Conservation (phyloP, 2,888 invertebrate species). For the Drosophila meridiana region DNA sequence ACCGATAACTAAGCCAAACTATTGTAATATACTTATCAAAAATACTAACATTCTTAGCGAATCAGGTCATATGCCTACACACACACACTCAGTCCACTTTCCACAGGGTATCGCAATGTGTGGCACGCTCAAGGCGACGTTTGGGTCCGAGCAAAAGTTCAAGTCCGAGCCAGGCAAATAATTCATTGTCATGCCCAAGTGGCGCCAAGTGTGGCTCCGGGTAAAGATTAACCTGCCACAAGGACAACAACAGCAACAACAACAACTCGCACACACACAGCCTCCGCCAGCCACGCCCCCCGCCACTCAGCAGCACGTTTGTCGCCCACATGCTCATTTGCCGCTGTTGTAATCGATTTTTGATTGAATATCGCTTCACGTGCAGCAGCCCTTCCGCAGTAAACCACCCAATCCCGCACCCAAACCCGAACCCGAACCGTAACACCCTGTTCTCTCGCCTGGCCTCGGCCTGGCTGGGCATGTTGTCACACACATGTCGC, state of each 20-base stretch:
- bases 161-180: constrained; percentile 72
- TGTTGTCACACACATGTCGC: constrained; percentile 81
- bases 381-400: constrained; percentile 52
- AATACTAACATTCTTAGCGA: background rate
- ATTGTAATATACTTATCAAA: background rate
- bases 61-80: background rate
- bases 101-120: constrained; percentile 6
- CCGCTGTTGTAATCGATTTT: constrained; percentile 83
- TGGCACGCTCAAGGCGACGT: constrained; percentile 3
- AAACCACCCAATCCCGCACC: too few species aligned
- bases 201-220: constrained; percentile 49
- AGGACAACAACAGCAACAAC: constrained; percentile 19
- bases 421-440: background rate
- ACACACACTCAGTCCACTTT: background rate
- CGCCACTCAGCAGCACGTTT: constrained; percentile 26
- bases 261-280: background rate
- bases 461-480: constrained; percentile 26
- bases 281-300: background rate
- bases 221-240: constrained; percentile 73
- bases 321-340: constrained; percentile 39
- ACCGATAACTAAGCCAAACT: background rate
- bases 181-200: constrained; percentile 81
- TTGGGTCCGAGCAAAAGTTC: constrained; percentile 28
- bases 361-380: constrained; percentile 84
- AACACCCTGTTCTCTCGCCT: background rate